A percentile compares a stretch with the other conserved stretches of the same genome.
Evolutionary conservation across 2,113 vertebrate genomes (phyloP).

Genomic region (Coracopsis vasa): DNA sequence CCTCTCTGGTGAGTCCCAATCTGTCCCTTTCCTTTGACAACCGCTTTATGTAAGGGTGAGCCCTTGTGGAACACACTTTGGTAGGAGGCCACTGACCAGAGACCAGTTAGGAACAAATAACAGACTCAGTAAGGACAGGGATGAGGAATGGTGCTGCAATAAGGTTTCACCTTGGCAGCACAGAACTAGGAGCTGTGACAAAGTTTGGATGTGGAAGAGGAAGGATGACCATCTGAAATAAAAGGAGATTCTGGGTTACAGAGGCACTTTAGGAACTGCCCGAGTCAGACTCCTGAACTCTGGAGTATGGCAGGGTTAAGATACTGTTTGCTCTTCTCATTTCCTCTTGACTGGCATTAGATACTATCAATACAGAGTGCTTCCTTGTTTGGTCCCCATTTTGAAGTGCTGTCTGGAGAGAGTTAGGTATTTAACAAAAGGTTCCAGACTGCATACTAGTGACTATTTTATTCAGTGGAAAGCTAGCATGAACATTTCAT

Average conservation of each 20-base stretch:
- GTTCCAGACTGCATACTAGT: background rate
- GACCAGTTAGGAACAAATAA: background rate
- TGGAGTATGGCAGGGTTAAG: background rate
- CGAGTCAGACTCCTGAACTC: fast-evolving
- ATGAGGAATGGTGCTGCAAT: background rate
- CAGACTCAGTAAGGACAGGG: background rate
- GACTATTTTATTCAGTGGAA: background rate
- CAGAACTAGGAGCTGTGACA: background rate
- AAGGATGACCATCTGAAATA: background rate
- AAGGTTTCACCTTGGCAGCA: background rate
- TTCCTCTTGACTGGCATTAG: background rate
- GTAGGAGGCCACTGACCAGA: background rate
- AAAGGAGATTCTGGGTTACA: background rate
- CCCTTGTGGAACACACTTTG: background rate
- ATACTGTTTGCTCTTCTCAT: background rate
- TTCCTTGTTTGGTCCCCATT: background rate
- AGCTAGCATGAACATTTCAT: background rate
- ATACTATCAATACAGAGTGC: background rate
- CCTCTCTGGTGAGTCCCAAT: background rate
- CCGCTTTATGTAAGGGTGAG: background rate
- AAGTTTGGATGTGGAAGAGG: background rate
- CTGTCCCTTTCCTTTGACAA: background rate
- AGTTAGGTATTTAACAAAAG: background rate
- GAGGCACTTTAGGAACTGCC: background rate
- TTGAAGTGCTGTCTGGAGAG: background rate